Percentiles rank a stretch among this genome's conserved stretches.
Conservation (phyloP, 92 coral and sea anemone genomes). For the Hydrozoanthus gracilis region DNA sequence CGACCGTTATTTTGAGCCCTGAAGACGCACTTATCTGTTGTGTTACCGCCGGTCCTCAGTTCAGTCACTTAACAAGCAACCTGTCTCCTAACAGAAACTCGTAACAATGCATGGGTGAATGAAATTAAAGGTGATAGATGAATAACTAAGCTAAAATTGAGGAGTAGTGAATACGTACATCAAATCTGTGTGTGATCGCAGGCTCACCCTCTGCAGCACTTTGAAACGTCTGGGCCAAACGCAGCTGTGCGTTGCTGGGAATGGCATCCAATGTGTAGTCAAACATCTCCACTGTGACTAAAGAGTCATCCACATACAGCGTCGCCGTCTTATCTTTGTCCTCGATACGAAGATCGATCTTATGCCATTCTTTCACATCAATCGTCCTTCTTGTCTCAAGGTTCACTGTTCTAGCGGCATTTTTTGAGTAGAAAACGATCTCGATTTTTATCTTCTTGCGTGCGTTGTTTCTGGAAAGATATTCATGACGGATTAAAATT, state of each 20-base stretch:
- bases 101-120: no score
- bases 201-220: slow-evolving; percentile 48
- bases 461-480: no score
- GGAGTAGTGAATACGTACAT: slow-evolving; percentile 40
- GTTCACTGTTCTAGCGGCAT: background rate
- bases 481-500: no score
- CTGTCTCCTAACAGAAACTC: no score
- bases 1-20: no score
- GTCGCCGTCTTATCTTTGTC: slow-evolving; percentile 54
- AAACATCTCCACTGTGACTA: slow-evolving; percentile 55
- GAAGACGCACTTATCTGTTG: no score
- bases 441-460: background rate
- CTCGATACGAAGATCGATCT: slow-evolving; percentile 69
- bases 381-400: slow-evolving; percentile 4
- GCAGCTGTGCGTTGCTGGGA: slow-evolving; percentile 63
- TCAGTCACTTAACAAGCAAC: no score
- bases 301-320: slow-evolving; percentile 61
- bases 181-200: slow-evolving; percentile 53
- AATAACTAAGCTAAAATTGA: background rate
- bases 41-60: no score
- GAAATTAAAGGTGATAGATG: background rate
- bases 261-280: slow-evolving; percentile 21
- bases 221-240: slow-evolving; percentile 74
- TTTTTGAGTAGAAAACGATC: slow-evolving; percentile 16
- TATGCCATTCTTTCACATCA: slow-evolving; percentile 61